phyloP scores from a whole-genome alignment of 2,797 vertebrate species.

The Eospalax fontanierii region DNA sequence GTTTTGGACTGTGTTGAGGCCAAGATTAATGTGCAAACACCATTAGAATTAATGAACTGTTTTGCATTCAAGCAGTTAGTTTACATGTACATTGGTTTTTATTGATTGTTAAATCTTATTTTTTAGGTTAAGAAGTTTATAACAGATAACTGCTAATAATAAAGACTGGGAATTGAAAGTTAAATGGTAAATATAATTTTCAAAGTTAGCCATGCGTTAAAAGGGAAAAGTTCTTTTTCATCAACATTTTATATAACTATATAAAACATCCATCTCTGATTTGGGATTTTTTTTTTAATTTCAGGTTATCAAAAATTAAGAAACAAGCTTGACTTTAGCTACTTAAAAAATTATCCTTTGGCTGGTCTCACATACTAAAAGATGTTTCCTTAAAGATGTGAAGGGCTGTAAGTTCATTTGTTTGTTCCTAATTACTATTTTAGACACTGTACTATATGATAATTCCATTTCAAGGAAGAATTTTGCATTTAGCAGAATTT shows the following conservation, averaged over 20 bases:
- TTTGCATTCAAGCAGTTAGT: conserved; percentile 64
- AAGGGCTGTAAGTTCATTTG: conserved; percentile 49
- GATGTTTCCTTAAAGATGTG: conserved; percentile 60
- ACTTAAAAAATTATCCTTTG: conserved; percentile 41
- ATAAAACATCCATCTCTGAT: conserved; percentile 41
- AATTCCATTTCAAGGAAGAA: conserved; percentile 95
- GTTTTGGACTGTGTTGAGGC: conserved; percentile 69
- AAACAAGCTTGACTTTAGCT: conserved; percentile 67
- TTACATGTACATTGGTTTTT: conserved; percentile 39
- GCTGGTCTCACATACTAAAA: conserved; percentile 29
- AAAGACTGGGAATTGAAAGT: conserved; percentile 45
- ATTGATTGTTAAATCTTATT: conserved; percentile 45
- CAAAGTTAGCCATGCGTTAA: conserved; percentile 35
- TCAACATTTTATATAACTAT: conserved; percentile 27
- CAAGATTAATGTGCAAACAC: conserved; percentile 77
- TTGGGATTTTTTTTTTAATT: conserved; percentile 46
- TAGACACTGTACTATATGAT: conserved; percentile 92
- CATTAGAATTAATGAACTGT: conserved; percentile 79
- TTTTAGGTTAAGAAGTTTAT: conserved; percentile 53
- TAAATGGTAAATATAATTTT: conserved; percentile 42
- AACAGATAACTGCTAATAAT: conserved; percentile 40
- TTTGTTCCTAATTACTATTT: conserved; percentile 58
- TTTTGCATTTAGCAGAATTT: conserved; percentile 95
- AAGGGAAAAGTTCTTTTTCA: conserved; percentile 53
- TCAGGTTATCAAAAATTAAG: conserved; percentile 63